A percentile compares a stretch with the other conserved stretches of the same genome.
Evolutionary conservation across 2,888 invertebrate species (phyloP).

Genomic region (Julus scandinavius): DNA sequence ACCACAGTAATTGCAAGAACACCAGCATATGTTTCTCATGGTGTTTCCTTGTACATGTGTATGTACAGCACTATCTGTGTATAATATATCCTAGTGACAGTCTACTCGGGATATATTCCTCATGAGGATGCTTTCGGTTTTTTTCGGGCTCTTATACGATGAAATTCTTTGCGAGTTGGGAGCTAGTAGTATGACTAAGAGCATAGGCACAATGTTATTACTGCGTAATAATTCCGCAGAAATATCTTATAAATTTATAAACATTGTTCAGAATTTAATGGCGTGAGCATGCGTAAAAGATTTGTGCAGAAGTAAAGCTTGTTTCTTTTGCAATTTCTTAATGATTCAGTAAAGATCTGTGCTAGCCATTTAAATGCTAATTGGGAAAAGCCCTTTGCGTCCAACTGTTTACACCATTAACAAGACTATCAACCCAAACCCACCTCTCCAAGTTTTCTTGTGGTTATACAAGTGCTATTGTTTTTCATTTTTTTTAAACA

Average conservation of each 20-base stretch:
- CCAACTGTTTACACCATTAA: no score
- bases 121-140: not conserved
- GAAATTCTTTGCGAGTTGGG: not conserved
- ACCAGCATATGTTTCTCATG: no score
- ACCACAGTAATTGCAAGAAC: not conserved
- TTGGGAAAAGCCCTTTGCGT: no score
- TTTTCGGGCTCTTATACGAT: not conserved
- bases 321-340: no score
- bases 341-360: no score
- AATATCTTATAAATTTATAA: not conserved
- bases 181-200: not conserved
- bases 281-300: not conserved
- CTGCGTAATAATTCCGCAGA: not conserved
- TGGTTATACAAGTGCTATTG: no score
- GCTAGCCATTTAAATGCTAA: no score
- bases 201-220: not conserved
- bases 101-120: not conserved
- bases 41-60: not conserved
- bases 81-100: not conserved
- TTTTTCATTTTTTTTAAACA: no score
- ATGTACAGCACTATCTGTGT: not conserved
- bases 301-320: no score
- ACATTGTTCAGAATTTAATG: not conserved
- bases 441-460: no score
- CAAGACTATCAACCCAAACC: no score